phyloP scores from a whole-genome alignment of 1,140 invertebrate species.

The Polyergus mexicanus region DNA sequence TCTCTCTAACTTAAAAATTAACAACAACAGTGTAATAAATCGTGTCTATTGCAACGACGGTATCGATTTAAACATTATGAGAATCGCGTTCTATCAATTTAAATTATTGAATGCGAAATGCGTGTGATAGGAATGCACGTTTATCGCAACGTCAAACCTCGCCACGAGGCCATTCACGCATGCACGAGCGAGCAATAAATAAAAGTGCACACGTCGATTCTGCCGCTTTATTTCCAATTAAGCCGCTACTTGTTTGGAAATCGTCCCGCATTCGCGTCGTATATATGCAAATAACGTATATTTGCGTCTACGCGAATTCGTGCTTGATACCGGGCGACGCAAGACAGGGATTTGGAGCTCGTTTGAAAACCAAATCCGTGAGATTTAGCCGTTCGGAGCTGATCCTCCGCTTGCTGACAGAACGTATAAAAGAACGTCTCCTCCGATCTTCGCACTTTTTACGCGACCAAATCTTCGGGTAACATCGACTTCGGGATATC shows the following conservation, averaged over 20 bases:
- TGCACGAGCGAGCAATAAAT: slow-evolving; percentile 31
- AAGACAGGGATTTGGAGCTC: slow-evolving; percentile 21
- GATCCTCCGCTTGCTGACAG: slow-evolving; percentile 45
- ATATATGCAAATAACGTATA: slow-evolving; percentile 53
- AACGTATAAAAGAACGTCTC: slow-evolving; percentile 7
- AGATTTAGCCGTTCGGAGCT: slow-evolving; percentile 37
- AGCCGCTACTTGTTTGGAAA: slow-evolving; percentile 36
- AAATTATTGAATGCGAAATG: slow-evolving; percentile 33
- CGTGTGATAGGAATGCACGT: not conserved
- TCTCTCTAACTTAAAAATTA: not conserved
- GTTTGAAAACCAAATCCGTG: slow-evolving; percentile 57
- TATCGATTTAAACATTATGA: slow-evolving; percentile 23
- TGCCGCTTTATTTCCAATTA: slow-evolving; percentile 54
- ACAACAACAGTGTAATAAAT: not conserved
- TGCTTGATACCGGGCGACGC: slow-evolving; percentile 24
- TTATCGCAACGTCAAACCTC: slow-evolving; percentile 14
- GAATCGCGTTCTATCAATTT: slow-evolving; percentile 14
- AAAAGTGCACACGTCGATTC: slow-evolving; percentile 40
- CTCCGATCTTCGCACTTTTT: slow-evolving; percentile 4
- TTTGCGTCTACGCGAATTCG: slow-evolving; percentile 24
- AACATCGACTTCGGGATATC: not conserved
- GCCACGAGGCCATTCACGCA: not conserved
- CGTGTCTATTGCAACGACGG: not conserved
- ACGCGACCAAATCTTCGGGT: slow-evolving; percentile 19
- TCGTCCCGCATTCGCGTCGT: not conserved